Evolutionary conservation across 2,113 vertebrate species (phyloP).

Genomic region (Cynopterus brachyotis): DNA sequence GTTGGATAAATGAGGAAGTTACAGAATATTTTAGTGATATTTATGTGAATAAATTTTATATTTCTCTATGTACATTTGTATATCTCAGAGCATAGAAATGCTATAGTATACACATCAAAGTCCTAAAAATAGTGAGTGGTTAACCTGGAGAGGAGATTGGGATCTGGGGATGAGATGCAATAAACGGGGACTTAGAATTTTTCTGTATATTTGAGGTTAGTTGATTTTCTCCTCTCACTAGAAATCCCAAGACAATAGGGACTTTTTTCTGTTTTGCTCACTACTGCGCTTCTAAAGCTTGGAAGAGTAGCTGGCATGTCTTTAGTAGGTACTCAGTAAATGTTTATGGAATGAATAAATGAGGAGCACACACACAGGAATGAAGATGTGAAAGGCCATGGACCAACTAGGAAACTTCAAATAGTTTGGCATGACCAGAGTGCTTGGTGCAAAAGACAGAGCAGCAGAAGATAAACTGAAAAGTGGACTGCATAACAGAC

Average conservation of each 20-base stretch:
- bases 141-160: neutral
- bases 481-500: neutral
- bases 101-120: neutral
- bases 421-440: neutral
- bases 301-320: neutral
- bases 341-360: neutral
- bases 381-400: neutral
- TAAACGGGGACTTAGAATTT: neutral
- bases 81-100: neutral
- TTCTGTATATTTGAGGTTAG: neutral
- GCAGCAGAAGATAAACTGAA: neutral
- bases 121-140: neutral
- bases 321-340: neutral
- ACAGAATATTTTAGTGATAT: neutral
- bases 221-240: neutral
- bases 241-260: neutral
- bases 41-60: conserved; percentile 9
- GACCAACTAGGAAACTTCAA: neutral
- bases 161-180: neutral
- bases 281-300: neutral
- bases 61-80: neutral
- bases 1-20: neutral
- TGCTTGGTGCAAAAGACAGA: neutral
- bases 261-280: neutral
- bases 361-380: neutral